A percentile compares a stretch with the other conserved stretches of the same genome.
These are phyloP conservation scores for Nowickia ferox DNA, from an alignment of 2,888 invertebrate species.

Conservation along the genomic window DNA sequence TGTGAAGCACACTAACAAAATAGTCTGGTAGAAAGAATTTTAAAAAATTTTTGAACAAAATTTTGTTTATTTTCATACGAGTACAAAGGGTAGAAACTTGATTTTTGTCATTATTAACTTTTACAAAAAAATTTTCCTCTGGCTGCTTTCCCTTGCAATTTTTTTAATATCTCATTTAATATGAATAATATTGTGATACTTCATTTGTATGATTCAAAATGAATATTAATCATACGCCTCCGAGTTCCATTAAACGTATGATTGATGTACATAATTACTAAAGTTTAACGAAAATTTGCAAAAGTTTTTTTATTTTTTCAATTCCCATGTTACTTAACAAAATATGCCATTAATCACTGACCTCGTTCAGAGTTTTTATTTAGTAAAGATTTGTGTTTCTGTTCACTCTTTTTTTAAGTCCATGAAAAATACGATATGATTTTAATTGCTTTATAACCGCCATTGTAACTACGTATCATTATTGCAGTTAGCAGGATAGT, in stretches of 20 bases:
- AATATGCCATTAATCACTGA: conserved; percentile 56
- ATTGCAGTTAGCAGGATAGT: conserved; percentile 45
- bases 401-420: neutral
- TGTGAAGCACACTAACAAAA: too few relatives aligned
- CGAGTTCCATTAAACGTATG: conserved; percentile 24
- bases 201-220: neutral
- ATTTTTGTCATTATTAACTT: too few relatives aligned
- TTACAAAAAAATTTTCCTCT: neutral
- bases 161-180: neutral
- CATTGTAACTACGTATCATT: conserved; percentile 44
- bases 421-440: conserved; percentile 40
- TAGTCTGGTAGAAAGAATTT: too few relatives aligned
- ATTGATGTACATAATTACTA: conserved; percentile 4
- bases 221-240: conserved; percentile 44
- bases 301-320: conserved; percentile 3
- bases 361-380: conserved; percentile 44
- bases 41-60: too few relatives aligned
- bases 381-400: neutral
- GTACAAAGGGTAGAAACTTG: too few relatives aligned
- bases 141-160: neutral
- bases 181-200: neutral
- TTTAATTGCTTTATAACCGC: conserved; percentile 63
- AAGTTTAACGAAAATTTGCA: conserved; percentile 6
- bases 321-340: conserved; percentile 10
- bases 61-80: too few relatives aligned